Evolutionary conservation across 2,888 invertebrate genomes (phyloP).

Genomic region (Eristalis intricaria): DNA sequence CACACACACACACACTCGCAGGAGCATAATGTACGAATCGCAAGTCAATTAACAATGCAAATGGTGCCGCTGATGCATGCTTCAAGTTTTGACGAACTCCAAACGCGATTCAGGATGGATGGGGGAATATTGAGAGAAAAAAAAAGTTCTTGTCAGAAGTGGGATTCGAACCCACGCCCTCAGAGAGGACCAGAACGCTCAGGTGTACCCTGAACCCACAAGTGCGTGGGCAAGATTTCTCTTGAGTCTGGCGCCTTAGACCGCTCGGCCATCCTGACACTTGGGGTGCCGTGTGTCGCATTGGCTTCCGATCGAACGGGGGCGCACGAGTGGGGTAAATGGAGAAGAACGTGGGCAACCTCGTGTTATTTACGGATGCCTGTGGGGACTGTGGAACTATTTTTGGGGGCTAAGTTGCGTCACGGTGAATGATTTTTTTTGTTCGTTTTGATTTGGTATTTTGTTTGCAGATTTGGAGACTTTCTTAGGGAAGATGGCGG

Average conservation of each 20-base stretch:
- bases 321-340: neutral
- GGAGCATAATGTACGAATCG: neutral
- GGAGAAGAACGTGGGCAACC: neutral
- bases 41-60: neutral
- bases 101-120: no score
- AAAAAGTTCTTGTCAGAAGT: constrained; percentile 76
- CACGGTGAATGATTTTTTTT: neutral
- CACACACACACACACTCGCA: neutral
- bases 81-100: neutral
- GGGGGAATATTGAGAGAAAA: constrained; percentile 42
- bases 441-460: neutral
- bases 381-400: neutral
- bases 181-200: constrained; percentile 80
- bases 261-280: constrained; percentile 75
- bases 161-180: constrained; percentile 79
- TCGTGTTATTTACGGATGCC: neutral
- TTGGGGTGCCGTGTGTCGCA: neutral
- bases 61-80: neutral
- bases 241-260: constrained; percentile 75
- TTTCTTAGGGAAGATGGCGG: no score
- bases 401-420: neutral
- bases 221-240: constrained; percentile 72
- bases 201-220: constrained; percentile 72
- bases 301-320: neutral
- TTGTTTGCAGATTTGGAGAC: neutral